Evolutionary conservation across 2,888 invertebrate species (phyloP), one percentile per base, ranked within the genome.

Genomic region (Synergus laeviventris): DNA sequence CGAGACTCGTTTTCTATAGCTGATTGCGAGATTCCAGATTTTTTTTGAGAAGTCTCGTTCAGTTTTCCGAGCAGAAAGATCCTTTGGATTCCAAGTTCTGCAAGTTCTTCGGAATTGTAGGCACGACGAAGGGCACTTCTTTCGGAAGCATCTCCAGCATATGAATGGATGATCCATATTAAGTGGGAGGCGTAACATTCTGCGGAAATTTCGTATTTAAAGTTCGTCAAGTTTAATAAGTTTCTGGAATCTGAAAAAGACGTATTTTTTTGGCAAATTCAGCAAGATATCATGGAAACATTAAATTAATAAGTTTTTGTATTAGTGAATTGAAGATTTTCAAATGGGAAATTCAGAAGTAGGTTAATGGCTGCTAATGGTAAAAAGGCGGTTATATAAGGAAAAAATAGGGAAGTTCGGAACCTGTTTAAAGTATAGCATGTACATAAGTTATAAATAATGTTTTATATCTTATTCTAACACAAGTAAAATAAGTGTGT

Each of bases 41-140:
- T 81, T 21, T 82, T 80, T 8, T 87, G 70, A 1, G 84, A 87
- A 79, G 89, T 90, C 89, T 92, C 92, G 84, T 94, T 93, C 85
- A 93, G 91, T 77, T 91, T 90, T 0, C 95, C 96, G 18, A 96
- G 88, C 60, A 96, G 89, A 89, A 97, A 97, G 60, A 96, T 91
- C 85, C 96, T 91, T 76, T 92, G 91, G 54, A 94, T 89, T 79
- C 94, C 94, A 79, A 95, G 91, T 80, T 92, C 90, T 59, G 90
- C 87, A 14, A 96, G 91, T 82, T 94, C 92, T 24, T 92, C 91
- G 49, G 89, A 87, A 0, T 94, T 91, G 89, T 95, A 94, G 0
- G 95, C 94, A 84, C 93, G 92, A 73, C 97, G 92, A 85, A 96
- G 94, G 0, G 95, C 94, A 86, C 94, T 94, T 79, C 96, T 92